Conservation (phyloP, 2,888 invertebrate genomes). For the Ichneumon xanthorius region DNA sequence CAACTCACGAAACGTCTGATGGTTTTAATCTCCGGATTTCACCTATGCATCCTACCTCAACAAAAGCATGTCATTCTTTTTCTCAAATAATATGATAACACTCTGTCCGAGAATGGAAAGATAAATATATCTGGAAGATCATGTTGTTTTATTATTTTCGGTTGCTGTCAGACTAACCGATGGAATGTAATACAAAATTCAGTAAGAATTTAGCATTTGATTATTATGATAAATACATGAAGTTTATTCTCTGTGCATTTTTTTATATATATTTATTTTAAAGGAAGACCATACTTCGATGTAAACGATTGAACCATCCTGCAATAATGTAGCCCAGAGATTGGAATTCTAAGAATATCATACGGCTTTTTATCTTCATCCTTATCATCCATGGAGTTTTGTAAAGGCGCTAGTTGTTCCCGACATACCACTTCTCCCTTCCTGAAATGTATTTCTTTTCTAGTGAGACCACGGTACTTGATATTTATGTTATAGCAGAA, state of each 20-base stretch:
- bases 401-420: background rate
- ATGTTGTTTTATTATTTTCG: background rate
- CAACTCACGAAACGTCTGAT: constrained; percentile 47
- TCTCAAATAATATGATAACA: constrained; percentile 35
- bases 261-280: background rate
- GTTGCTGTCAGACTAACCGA: background rate
- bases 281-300: background rate
- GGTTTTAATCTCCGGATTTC: constrained; percentile 48
- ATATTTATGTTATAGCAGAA: background rate
- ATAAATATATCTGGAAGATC: constrained; percentile 32
- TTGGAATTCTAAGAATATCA: constrained; percentile 1
- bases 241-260: background rate
- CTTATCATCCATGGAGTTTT: background rate
- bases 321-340: background rate
- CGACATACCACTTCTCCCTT: background rate
- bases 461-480: background rate
- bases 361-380: background rate
- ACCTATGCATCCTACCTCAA: constrained; percentile 60
- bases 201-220: background rate
- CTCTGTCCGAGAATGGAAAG: constrained; percentile 23
- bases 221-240: background rate
- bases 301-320: background rate
- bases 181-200: background rate
- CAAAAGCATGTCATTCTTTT: constrained; percentile 26
- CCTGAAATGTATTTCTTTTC: background rate